Base-by-base conservation (phyloP, 2,888 invertebrate species). In the Dolichopus griseipennis region DNA sequence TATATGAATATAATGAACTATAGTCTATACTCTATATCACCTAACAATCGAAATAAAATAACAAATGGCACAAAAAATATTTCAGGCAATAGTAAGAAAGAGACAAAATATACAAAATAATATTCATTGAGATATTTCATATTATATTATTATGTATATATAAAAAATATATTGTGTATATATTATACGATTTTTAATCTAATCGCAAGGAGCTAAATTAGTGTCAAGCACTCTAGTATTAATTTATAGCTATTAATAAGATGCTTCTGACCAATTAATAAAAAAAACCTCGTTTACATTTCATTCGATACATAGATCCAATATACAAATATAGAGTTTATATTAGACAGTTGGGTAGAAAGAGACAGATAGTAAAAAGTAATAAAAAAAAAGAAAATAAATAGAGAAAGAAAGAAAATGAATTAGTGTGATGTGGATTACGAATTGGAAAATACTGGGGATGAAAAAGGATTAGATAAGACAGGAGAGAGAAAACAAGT, bases 251-350 rank as follows among this genome's bases (percentile, higher is more conserved):
- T 52, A 52, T 52, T 52, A 52, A 52, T 52, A 52, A 52, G 52
- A 52, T 52, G 52, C 52, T 52, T 52, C 52, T 52, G n/a, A 52
- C 52, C 52, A 52, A 52, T 52, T 52, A 52, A 52, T 52, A 52
- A 52, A 52, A 52, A 52, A 18, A 18, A 18, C 18, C 18, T 52
- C 52, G 52, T 52, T 52, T 52, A 52, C 18, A 27, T 27, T 27
- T 27, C 5, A 27, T 27, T 27, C 27, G 27, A 27, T 27, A 27
- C 27, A 27, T 27, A 4, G 27, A 27, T 27, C 27, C 27, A 27
- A 27, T 27, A 27, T 27, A 27, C 27, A 27, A 27, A n/a, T n/a
- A n/a, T n/a, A 27, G 27, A 27, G 27, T 27, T 27, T 2, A 27
- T n/a, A 27, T 27, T 27, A 27, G 27, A n/a, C n/a, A n/a, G n/a